Evolutionary conservation across 2,113 vertebrate species (phyloP).

Genomic region (Nycticorax nycticorax): DNA sequence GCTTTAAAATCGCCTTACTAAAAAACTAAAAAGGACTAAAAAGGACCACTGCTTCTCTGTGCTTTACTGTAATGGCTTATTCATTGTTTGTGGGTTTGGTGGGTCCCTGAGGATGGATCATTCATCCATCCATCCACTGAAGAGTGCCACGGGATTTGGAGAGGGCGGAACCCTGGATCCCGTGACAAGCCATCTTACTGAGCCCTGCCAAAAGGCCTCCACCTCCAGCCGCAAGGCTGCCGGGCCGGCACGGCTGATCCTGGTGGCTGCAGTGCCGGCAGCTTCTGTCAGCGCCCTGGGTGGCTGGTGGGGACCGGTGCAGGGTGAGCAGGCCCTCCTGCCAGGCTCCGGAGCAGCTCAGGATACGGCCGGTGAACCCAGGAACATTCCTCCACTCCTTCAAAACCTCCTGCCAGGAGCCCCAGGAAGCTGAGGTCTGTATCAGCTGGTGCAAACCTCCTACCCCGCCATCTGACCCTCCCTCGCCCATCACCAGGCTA

Average conservation of each 20-base stretch:
- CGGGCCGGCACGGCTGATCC: fast-evolving
- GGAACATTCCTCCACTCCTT: not conserved
- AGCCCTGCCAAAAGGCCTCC: not conserved
- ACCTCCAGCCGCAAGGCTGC: not conserved
- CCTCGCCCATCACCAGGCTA: fast-evolving
- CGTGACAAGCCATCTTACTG: not conserved
- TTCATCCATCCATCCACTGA: not conserved
- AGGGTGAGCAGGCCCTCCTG: not conserved
- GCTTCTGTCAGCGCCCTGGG: not conserved
- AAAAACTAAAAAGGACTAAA: not conserved
- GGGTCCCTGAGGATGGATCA: not conserved
- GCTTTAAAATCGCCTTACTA: not conserved
- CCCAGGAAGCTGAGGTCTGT: not conserved
- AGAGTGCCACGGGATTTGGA: not conserved
- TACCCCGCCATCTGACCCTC: not conserved
- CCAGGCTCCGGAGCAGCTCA: not conserved
- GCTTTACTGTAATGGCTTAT: not conserved
- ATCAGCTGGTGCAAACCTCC: not conserved
- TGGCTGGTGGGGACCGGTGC: not conserved
- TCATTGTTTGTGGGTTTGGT: not conserved
- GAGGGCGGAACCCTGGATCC: not conserved
- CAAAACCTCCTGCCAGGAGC: not conserved
- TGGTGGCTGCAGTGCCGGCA: not conserved
- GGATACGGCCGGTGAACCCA: not conserved
- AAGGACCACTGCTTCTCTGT: not conserved